These are phyloP conservation scores for Euphonia xanthogaster DNA, from an alignment of 2,797 vertebrate species.

Conservation along the genomic window DNA sequence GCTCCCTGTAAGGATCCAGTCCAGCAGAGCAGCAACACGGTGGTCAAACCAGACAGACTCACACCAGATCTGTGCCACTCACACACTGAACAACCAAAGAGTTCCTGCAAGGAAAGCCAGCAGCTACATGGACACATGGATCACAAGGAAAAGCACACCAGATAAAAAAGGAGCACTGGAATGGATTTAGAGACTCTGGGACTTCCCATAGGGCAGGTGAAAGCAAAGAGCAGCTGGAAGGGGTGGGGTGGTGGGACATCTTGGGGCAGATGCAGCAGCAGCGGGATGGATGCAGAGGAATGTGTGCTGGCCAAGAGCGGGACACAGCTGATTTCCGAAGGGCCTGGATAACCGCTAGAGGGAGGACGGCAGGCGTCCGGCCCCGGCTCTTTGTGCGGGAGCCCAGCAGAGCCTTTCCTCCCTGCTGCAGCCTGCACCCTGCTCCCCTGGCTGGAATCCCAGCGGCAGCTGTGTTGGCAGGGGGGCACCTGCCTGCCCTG, in stretches of 20 bases:
- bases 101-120: background rate
- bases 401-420: background rate
- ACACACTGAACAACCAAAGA: background rate
- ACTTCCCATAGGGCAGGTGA: background rate
- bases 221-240: background rate
- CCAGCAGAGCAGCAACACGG: background rate
- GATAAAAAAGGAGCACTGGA: background rate
- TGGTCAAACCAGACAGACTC: background rate
- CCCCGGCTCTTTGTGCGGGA: background rate
- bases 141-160: background rate
- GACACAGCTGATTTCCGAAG: background rate
- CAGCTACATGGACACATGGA: accelerated
- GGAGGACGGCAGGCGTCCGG: background rate
- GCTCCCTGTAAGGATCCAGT: background rate
- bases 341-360: background rate
- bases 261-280: background rate
- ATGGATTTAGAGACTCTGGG: background rate
- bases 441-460: background rate
- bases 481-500: accelerated
- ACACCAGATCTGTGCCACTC: background rate
- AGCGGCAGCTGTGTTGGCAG: background rate
- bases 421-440: accelerated
- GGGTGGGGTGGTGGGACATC: background rate
- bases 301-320: background rate
- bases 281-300: background rate